A percentile compares a stretch with the other conserved stretches of the same genome.
Conservation (phyloP, 2,113 vertebrate species). For the Onychorhynchus coronatus region DNA sequence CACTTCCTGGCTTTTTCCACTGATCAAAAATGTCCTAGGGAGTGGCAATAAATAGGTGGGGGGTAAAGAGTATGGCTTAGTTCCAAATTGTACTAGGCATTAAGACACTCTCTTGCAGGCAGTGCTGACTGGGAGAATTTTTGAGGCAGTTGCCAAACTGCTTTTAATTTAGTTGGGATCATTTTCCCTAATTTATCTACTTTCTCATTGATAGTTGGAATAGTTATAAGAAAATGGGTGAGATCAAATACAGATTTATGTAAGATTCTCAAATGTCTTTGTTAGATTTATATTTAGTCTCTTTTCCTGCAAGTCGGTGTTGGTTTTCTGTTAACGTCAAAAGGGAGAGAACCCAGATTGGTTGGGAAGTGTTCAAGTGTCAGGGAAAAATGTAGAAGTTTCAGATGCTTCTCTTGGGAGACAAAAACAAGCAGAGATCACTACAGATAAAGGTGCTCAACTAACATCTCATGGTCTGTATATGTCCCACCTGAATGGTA, state of each 20-base stretch:
- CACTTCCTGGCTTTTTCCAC: slow-evolving; percentile 73
- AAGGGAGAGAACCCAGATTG: not conserved
- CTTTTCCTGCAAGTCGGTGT: not conserved
- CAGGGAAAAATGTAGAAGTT: not conserved
- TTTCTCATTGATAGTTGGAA: not conserved
- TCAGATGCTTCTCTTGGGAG: not conserved
- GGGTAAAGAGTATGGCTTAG: not conserved
- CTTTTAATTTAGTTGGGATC: not conserved
- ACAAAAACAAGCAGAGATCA: not conserved
- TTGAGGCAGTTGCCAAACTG: not conserved
- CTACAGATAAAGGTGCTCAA: not conserved
- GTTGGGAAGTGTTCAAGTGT: not conserved
- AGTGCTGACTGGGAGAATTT: not conserved
- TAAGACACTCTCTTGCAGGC: not conserved
- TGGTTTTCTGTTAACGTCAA: not conserved
- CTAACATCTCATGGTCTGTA: not conserved
- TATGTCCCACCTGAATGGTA: too few relatives aligned
- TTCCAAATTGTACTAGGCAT: not conserved
- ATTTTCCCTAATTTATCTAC: not conserved
- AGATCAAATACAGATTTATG: not conserved
- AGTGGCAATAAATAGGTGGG: slow-evolving; percentile 1
- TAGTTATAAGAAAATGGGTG: not conserved
- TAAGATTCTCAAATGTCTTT: not conserved
- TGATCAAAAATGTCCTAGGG: slow-evolving; percentile 25
- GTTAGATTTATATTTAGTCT: not conserved